Evolutionary conservation across 2,113 vertebrate species (phyloP).

Genomic region (Halcyon malimbica): DNA sequence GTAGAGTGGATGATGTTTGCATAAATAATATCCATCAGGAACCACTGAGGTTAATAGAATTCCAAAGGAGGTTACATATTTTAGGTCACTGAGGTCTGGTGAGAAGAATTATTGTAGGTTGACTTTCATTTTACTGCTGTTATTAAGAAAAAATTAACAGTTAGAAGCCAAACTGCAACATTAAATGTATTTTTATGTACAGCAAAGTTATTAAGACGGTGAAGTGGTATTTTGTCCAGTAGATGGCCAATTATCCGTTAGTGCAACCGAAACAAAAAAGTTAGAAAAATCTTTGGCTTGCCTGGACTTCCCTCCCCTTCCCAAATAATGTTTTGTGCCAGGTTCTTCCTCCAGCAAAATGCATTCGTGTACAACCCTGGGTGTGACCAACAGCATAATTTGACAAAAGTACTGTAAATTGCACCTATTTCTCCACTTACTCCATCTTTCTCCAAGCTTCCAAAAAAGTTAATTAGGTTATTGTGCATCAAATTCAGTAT

Average conservation of each 20-base stretch:
- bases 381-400: neutral
- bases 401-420: slow-evolving; percentile 4
- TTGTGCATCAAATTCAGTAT: neutral
- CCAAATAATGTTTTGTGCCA: neutral
- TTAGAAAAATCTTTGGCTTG: neutral
- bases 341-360: neutral
- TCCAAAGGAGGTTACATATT: neutral
- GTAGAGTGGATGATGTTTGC: neutral
- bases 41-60: slow-evolving; percentile 14
- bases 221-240: slow-evolving; percentile 31
- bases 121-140: slow-evolving; percentile 11
- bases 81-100: neutral
- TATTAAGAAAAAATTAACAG: neutral
- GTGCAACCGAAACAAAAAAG: neutral
- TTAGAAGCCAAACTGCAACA: slow-evolving; percentile 12
- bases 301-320: neutral
- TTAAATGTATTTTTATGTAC: slow-evolving; percentile 11
- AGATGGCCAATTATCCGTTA: slow-evolving; percentile 29
- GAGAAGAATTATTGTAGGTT: slow-evolving; percentile 5
- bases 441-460: neutral
- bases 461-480: slow-evolving; percentile 27
- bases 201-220: neutral
- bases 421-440: slow-evolving; percentile 6
- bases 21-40: neutral
- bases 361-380: neutral